Evolutionary conservation across 1,140 invertebrate genomes (phyloP).

Genomic region (Musca vetustissima): DNA sequence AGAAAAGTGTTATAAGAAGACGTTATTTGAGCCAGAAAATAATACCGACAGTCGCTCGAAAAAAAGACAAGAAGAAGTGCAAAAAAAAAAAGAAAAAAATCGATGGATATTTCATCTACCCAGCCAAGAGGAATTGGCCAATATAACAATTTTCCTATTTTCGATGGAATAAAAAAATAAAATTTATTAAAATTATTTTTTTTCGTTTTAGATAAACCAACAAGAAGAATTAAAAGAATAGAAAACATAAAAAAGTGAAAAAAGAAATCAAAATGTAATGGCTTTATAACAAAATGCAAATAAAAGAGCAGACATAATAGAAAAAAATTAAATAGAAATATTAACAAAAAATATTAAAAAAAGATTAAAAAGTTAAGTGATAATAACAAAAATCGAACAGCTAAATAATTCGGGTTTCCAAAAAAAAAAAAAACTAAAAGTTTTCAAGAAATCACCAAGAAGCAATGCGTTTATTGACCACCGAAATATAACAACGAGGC

Average conservation of each 20-base stretch:
- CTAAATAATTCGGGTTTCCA: not conserved
- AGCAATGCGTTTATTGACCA: conserved; percentile 29
- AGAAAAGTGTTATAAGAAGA: not conserved
- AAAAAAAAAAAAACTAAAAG: not conserved
- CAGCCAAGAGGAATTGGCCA: no score
- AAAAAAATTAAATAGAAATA: not conserved
- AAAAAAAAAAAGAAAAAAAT: no score
- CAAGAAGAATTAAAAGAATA: not conserved
- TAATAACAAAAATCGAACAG: not conserved
- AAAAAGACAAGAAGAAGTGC: no score
- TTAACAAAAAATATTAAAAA: not conserved
- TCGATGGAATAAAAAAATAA: no score
- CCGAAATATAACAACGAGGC: conserved; percentile 29
- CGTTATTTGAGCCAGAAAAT: no score
- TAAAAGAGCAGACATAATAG: not conserved
- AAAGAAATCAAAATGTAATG: conserved; percentile 1
- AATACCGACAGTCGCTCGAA: no score
- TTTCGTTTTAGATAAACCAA: not conserved
- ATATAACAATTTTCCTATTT: no score
- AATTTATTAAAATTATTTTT: no score
- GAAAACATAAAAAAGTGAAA: not conserved
- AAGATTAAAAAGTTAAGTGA: not conserved
- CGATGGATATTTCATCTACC: no score
- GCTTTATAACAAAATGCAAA: conserved; percentile 3
- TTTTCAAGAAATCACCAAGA: not conserved